Percentiles rank a stretch among this genome's conserved stretches.
Evolutionary conservation across 2,113 vertebrate species (phyloP).

Genomic region (Noturus placidus): DNA sequence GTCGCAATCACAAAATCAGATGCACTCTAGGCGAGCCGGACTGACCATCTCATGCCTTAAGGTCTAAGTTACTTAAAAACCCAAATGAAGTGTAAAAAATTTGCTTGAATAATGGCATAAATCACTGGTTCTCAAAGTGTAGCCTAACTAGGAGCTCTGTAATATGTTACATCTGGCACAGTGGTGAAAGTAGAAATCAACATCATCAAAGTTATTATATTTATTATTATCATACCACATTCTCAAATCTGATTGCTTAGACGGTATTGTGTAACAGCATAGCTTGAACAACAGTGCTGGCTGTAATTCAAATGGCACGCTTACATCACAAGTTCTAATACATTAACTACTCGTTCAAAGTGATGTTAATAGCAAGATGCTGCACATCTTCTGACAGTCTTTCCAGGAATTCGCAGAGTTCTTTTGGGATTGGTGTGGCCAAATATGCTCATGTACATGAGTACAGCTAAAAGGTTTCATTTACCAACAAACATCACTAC

Average conservation of each 20-base stretch:
- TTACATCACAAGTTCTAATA: no score
- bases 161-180: background rate
- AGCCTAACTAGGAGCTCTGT: background rate
- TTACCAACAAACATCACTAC: no score
- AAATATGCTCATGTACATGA: no score
- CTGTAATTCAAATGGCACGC: no score
- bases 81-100: background rate
- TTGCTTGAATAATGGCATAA: background rate
- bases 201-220: background rate
- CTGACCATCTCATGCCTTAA: background rate
- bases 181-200: background rate
- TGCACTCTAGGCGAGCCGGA: background rate
- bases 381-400: no score
- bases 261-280: background rate
- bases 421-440: no score
- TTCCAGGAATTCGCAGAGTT: no score
- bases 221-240: background rate
- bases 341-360: no score
- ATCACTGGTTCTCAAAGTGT: background rate
- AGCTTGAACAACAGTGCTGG: background rate
- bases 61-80: background rate
- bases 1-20: background rate
- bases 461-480: no score
- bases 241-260: background rate
- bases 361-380: no score